phyloP scores from a whole-genome alignment of 2,113 vertebrate species.

The Coptodon bakossiorum region DNA sequence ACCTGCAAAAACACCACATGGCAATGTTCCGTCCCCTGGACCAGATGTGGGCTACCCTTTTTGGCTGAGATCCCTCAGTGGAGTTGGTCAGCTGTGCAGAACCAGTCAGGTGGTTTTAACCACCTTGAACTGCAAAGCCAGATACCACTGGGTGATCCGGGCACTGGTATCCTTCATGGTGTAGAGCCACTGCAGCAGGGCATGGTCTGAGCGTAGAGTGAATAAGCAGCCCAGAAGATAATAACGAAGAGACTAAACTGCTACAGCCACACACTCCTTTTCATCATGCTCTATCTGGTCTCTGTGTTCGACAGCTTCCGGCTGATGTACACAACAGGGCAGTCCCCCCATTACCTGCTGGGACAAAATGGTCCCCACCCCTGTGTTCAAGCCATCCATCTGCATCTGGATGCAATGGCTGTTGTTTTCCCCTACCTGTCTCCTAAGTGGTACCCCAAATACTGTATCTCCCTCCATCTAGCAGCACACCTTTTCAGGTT shows the following conservation, averaged over 20 bases:
- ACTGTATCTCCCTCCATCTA: no score
- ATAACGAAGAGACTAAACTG: neutral
- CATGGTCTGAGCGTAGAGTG: neutral
- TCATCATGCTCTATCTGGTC: neutral
- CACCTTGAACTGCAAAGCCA: neutral
- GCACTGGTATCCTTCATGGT: neutral
- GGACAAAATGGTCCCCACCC: no score
- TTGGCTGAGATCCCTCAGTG: neutral
- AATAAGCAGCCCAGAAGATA: neutral
- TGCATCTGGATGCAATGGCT: no score
- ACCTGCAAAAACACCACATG: neutral
- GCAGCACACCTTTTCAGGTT: neutral
- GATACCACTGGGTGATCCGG: neutral
- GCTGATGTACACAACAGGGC: neutral
- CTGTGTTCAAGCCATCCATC: no score
- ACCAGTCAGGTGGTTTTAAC: neutral
- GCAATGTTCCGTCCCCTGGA: neutral
- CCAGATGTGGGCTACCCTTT: neutral
- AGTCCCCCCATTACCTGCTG: neutral
- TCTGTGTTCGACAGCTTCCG: neutral
- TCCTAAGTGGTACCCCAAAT: no score
- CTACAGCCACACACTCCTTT: neutral
- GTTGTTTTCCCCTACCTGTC: no score
- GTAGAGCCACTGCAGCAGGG: neutral
- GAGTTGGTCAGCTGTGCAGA: neutral